These are phyloP conservation scores for Felis catus DNA, from an alignment of 2,113 vertebrate genomes.

Conservation along the genomic window F.catus_Fca126_mat1.0 CM031415.1:64691501-64692000, in stretches of 20 bases:
- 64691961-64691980: background rate
- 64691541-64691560: background rate
- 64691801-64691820: background rate
- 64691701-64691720: background rate
- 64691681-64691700: conserved; percentile 34
- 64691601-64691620: background rate
- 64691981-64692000: background rate
- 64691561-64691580: background rate
- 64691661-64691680: conserved; percentile 43
- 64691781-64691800: background rate
- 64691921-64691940: background rate
- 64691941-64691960: background rate
- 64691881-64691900: background rate
- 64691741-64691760: background rate
- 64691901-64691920: background rate
- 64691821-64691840: background rate
- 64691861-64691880: background rate
- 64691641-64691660: background rate
- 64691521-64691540: background rate
- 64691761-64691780: background rate
- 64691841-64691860: background rate
- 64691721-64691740: background rate
- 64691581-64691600: background rate
- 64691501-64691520: background rate
- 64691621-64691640: conserved; percentile 55